phyloP scores from a whole-genome alignment of 1,140 invertebrate genomes.

The Drosophila lini region DNA sequence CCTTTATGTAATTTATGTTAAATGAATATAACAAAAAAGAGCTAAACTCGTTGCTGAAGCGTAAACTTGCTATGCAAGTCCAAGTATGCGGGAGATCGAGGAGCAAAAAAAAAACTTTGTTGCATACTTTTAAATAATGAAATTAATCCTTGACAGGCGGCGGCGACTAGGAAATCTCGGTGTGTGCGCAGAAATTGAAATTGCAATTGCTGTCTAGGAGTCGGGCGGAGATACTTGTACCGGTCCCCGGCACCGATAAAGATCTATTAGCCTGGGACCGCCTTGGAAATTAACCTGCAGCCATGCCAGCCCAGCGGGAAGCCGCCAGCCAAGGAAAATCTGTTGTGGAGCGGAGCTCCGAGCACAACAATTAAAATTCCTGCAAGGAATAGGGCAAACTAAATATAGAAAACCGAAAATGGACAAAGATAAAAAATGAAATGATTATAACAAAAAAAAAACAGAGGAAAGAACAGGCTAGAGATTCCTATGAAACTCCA shows the following conservation, averaged over 20 bases:
- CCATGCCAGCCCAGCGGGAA: slow-evolving; percentile 50
- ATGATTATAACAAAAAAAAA: slow-evolving; percentile 15
- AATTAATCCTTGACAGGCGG: slow-evolving; percentile 84
- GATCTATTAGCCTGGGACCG: slow-evolving; percentile 65
- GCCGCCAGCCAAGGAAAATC: slow-evolving; percentile 32
- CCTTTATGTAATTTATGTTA: slow-evolving; percentile 82
- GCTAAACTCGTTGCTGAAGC: slow-evolving; percentile 69
- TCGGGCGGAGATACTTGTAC: slow-evolving; percentile 17
- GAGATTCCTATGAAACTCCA: slow-evolving; percentile 53
- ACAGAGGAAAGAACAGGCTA: slow-evolving; percentile 19
- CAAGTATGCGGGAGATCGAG: slow-evolving; percentile 77
- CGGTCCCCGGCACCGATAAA: slow-evolving; percentile 62
- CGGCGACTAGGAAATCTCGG: slow-evolving; percentile 55
- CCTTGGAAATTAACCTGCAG: slow-evolving; percentile 49
- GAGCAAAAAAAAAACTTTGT: slow-evolving; percentile 35
- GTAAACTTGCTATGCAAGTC: slow-evolving; percentile 72
- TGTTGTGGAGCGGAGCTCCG: slow-evolving; percentile 12
- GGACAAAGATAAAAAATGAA: slow-evolving; percentile 8
- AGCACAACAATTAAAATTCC: slow-evolving; percentile 77
- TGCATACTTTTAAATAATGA: slow-evolving; percentile 78
- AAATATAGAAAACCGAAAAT: slow-evolving; percentile 49
- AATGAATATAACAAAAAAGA: slow-evolving; percentile 81
- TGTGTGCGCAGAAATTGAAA: slow-evolving; percentile 54
- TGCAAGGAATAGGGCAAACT: slow-evolving; percentile 53
- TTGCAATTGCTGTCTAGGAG: slow-evolving; percentile 55